Percentiles rank a stretch among this genome's conserved stretches.
phyloP scores from a whole-genome alignment of 2,888 invertebrate genomes.

The Watsonalla cultraria region DNA sequence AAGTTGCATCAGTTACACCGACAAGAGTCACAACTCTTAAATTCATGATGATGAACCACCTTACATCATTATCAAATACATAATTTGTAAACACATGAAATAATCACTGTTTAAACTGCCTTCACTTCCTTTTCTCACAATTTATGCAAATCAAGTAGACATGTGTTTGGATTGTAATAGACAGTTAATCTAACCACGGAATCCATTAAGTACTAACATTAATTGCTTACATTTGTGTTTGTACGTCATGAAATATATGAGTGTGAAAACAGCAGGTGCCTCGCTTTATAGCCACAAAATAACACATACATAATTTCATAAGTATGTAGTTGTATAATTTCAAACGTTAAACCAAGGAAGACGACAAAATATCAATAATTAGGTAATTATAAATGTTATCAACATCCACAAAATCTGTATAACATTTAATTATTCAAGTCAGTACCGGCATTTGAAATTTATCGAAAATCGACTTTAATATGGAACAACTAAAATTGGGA shows the following conservation, averaged over 20 bases:
- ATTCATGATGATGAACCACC: too few relatives aligned
- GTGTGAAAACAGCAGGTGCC: slow-evolving; percentile 1
- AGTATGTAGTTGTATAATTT: background rate
- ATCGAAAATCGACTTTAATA: background rate
- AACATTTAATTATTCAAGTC: background rate
- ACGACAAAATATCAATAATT: background rate
- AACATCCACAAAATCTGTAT: background rate
- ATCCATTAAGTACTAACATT: background rate
- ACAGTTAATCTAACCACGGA: background rate
- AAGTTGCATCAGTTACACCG: too few relatives aligned
- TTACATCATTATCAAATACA: too few relatives aligned
- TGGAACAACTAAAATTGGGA: background rate
- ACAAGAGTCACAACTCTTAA: too few relatives aligned
- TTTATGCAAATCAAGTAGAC: background rate
- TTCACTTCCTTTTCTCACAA: background rate
- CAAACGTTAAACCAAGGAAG: background rate
- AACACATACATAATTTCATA: background rate
- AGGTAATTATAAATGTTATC: slow-evolving; percentile 1
- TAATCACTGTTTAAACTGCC: background rate
- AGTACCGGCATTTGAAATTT: background rate
- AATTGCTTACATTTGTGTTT: background rate
- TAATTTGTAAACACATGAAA: too few relatives aligned
- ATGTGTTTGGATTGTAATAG: background rate
- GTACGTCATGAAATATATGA: background rate
- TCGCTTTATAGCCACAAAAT: background rate